Base-by-base conservation (phyloP, 2,797 vertebrate genomes). In the Acipenser ruthenus region DNA sequence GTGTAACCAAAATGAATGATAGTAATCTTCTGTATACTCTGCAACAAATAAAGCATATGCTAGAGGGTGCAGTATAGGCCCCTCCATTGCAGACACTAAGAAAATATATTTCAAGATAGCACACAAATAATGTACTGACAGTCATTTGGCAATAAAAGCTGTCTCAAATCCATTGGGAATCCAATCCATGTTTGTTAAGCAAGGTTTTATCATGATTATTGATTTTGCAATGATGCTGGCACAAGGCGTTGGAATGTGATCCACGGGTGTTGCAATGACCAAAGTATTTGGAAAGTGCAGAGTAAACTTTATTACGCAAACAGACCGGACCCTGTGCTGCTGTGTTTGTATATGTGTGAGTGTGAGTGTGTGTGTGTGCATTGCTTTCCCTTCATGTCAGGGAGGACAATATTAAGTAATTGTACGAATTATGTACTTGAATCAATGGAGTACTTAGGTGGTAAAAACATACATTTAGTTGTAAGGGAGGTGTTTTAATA, bases 181-280 rank as follows among this genome's bases (percentile, higher is more conserved):
- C 70, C 72, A 69, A 69, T 56, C 11, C 65, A 65, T 78, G 75
- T 79, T 80, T 76, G 77, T 80, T 74, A 74, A 74, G 73, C 58
- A 60, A 65, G 71, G 75, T 72, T 72, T 73, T 77, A 3, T 37
- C 4, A 3, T 72, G 69, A 82, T 78, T 81, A 85, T 83, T 84
- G 81, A 84, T 88, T 87, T 83, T 81, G 78, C 71, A 80, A 84
- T 62, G 63, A 65, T 66, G 71, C 71, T 78, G 72, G 76, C 72
- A 74, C 56, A 7, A 56, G 47, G 56, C 58, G 64, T 66, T n/a
- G 69, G 73, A 77, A 76, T 75, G 66, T 65, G 67, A 60, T 68
- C 67, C 69, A 59, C 62, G 71, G 68, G 70, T 77, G 69, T 77
- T 74, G 74, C 74, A 78, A 72, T 72, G 72, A 68, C 56, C 49